Evolutionary conservation across 2,888 invertebrate species (phyloP).

Genomic region (Ennomos erosarius): DNA sequence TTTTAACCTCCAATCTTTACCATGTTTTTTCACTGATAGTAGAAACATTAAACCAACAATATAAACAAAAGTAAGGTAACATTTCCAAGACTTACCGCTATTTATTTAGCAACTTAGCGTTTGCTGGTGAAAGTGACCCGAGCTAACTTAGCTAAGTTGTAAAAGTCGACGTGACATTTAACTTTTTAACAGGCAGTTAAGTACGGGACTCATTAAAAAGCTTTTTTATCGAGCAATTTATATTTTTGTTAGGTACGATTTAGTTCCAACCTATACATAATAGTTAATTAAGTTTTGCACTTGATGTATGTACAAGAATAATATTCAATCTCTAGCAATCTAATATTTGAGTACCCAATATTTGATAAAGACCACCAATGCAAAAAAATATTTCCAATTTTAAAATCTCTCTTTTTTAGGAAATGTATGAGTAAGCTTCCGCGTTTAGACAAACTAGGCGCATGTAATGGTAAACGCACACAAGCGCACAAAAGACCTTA

Average conservation of each 20-base stretch:
- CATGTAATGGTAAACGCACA: constrained; percentile 19
- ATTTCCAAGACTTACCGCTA: constrained; percentile 12
- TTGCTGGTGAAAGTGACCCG: constrained; percentile 39
- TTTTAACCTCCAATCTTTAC: too few relatives aligned
- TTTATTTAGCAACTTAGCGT: constrained; percentile 35
- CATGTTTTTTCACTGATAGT: neutral
- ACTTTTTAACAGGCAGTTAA: constrained; percentile 25
- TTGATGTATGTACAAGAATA: too few relatives aligned
- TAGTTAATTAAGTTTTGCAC: too few relatives aligned
- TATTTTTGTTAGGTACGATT: too few relatives aligned
- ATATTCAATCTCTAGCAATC: too few relatives aligned
- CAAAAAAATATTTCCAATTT: neutral
- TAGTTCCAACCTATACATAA: too few relatives aligned
- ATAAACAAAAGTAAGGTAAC: constrained; percentile 3
- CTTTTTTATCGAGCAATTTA: too few relatives aligned
- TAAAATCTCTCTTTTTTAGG: constrained; percentile 3
- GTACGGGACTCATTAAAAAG: neutral
- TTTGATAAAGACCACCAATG: too few relatives aligned
- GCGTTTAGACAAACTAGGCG: constrained; percentile 15
- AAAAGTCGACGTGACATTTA: constrained; percentile 36
- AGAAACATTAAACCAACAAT: constrained; percentile 2
- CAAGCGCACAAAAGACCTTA: constrained; percentile 23
- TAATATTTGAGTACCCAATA: too few relatives aligned
- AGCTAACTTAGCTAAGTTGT: constrained; percentile 26
- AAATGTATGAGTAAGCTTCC: constrained; percentile 16